phyloP scores from a whole-genome alignment of 1,140 invertebrate genomes.

The Camponotus vicinus region DNA sequence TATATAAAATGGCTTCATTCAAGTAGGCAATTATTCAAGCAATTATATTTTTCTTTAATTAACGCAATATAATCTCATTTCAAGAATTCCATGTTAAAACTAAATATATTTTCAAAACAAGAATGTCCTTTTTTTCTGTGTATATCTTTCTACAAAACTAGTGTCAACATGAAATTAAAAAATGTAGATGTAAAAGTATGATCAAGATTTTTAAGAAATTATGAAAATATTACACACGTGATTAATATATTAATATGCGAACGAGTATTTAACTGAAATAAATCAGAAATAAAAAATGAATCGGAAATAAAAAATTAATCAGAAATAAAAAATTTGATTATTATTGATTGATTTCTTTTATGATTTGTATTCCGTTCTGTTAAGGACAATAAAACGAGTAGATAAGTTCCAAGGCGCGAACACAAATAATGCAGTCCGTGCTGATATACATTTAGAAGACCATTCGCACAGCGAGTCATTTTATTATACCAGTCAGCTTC shows the following conservation, averaged over 20 bases:
- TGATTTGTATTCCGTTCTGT: neutral
- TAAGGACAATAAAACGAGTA: neutral
- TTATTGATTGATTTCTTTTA: neutral
- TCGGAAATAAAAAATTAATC: neutral
- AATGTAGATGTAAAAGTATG: too few relatives aligned
- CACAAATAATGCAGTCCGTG: conserved; percentile 30
- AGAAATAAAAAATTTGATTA: neutral
- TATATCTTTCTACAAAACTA: neutral
- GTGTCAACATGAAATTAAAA: too few relatives aligned
- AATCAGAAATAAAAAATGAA: neutral
- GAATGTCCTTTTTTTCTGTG: too few relatives aligned
- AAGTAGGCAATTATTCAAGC: too few relatives aligned
- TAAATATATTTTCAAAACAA: too few relatives aligned
- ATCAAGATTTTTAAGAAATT: too few relatives aligned
- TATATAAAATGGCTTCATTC: too few relatives aligned
- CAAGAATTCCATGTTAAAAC: too few relatives aligned
- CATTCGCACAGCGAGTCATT: conserved; percentile 35
- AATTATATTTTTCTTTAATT: too few relatives aligned
- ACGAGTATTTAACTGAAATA: neutral
- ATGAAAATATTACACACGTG: too few relatives aligned
- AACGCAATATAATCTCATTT: too few relatives aligned
- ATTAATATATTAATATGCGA: neutral
- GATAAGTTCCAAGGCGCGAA: neutral
- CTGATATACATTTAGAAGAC: conserved; percentile 56
- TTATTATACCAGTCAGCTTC: conserved; percentile 64